Base-by-base conservation (phyloP, 37 sponge, comb jelly and placozoan species). In the Crambe crambe region DNA sequence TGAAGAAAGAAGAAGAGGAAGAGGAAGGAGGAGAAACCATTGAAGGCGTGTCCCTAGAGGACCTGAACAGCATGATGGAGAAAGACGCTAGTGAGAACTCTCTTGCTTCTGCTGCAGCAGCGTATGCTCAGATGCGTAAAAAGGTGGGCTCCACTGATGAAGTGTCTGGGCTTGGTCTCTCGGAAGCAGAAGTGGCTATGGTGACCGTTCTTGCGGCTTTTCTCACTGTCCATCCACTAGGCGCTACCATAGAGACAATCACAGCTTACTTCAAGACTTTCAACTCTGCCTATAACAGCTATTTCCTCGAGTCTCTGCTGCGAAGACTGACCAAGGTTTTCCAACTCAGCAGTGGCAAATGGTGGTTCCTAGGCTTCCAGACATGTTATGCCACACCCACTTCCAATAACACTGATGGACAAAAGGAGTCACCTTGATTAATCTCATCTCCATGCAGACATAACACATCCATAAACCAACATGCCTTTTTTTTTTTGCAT, bases 361-460 rank as follows among this genome's bases (percentile, higher is more conserved):
- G 93, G 93, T 92, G 89, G 89, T 92, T 92, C 70, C 82, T 92
- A 8, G 93, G 93, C 63, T 92, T 88, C 66, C 93, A 92, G 81
- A 92, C 84, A 30, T 85, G 85, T 42, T 85, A 73, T 31, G 66
- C 66, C 35, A 31, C 66, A 30, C 66, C 71, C 51, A 47, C 51
- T 47, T 15, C 51, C 6, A 47, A 47, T 47, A 12, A 47, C 12
- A 12, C 51, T 47, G 51, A 47, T 47, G n/a, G n/a, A n/a, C 12
- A 6, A 47, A 47, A 47, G 51, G 12, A 47, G 51, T 15, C 51
- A 47, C 12, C 51, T 47, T 47, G 51, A 47, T 12, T 12, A 6
- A 15, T 47, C 51, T 47, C 12, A n/a, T n/a, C n/a, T n/a, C n/a
- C n/a, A n/a, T n/a, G n/a, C n/a, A n/a, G n/a, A n/a, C n/a, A n/a